phyloP scores from a whole-genome alignment of 2,797 vertebrate genomes.

The Melopsittacus undulatus region DNA sequence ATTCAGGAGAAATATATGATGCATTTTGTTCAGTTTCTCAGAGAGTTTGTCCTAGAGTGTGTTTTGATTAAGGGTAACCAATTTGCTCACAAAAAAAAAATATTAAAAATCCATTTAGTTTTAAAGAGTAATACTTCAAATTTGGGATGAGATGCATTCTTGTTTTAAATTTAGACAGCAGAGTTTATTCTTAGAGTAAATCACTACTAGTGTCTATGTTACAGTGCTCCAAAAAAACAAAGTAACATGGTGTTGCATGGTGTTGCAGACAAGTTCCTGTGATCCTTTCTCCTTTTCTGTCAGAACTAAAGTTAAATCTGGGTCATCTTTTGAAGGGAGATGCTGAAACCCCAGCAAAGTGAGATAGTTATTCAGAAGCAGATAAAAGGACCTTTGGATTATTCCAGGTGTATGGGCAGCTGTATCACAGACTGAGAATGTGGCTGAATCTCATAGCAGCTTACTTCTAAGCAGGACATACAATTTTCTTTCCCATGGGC shows the following conservation, averaged over 20 bases:
- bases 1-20: not conserved
- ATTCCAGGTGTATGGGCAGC: not conserved
- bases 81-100: not conserved
- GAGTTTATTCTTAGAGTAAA: not conserved
- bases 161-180: not conserved
- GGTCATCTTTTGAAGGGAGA: not conserved
- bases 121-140: not conserved
- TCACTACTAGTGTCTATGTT: not conserved
- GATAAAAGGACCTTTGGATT: not conserved
- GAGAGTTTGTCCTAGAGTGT: not conserved
- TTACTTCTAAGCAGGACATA: not conserved
- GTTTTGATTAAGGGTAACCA: not conserved
- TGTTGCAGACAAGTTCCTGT: not conserved
- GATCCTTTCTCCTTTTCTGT: not conserved
- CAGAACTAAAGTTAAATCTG: not conserved
- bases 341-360: not conserved
- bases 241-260: not conserved
- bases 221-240: not conserved
- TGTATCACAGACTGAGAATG: not conserved
- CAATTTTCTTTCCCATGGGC: not conserved
- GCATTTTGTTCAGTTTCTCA: not conserved
- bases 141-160: not conserved
- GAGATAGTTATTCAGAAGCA: not conserved
- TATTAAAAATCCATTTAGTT: not conserved
- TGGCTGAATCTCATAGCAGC: not conserved